Base-by-base conservation (phyloP, 2,113 vertebrate genomes). In the Xenotilapia longispinis region DNA sequence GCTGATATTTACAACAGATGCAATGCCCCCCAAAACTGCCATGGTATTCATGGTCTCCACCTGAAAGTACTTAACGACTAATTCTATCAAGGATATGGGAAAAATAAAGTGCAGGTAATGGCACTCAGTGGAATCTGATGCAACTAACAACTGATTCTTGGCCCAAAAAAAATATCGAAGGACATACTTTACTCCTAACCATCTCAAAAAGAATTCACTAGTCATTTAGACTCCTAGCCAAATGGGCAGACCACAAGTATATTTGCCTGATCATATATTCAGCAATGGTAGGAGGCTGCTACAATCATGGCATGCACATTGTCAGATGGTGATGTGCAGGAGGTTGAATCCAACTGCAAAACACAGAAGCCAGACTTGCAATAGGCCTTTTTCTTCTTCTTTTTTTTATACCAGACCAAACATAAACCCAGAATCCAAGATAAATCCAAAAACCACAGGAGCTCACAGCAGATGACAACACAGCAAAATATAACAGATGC, bases 131-230 rank as follows among this genome's bases (percentile, higher is more conserved):
- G 42, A 49, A 65, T 82, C 57, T 65, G 28, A 31, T 36, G 42
- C 45, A 13, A 82, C 12, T 51, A 65, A 65, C 12, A 14, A 33
- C 58, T 65, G 19, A 47, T 31, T 51, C 38, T 45, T 40, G 79
- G 51, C 17, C 60, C 0, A 0, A 7, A 65, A 31, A 8, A 21
- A 6, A 63, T 5, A 40, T 58, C 0, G 11, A 58, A 58, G 15
- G 23, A 28, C 6, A 65, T 14, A 31, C 7, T 31, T 6, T 68
- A 38, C 4, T 7, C 4, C 6, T 28, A 53, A 70, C n/a, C 21
- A 36, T 51, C 63, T 28, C 17, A 4, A n/a, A 70, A 54, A 73
- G 13, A 49, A 23, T 40, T 40, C 6, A 0, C 5, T 73, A 84
- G 11, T 55, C 49, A 42, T 38, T 65, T 17, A 54, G 11, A 13